Evolutionary conservation across 2,888 invertebrate genomes (phyloP).

Genomic region (Rhagonycha fulva): DNA sequence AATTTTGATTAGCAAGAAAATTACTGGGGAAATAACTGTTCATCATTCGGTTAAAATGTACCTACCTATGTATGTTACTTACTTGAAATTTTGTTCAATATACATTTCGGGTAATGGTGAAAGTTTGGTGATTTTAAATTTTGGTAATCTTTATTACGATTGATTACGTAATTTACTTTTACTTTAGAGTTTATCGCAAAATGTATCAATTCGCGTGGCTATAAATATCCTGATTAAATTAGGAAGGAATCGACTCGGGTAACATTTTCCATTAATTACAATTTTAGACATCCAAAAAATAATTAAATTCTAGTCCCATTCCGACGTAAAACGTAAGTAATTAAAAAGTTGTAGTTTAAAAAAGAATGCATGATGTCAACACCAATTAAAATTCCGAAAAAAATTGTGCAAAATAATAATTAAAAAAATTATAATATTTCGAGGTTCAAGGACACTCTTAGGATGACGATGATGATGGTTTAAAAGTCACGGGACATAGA

Average conservation of each 20-base stretch:
- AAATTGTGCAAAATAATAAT: neutral
- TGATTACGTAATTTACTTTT: neutral
- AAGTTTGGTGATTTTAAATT: neutral
- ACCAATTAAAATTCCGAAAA: neutral
- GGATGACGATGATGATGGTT: neutral
- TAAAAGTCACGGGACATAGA: neutral
- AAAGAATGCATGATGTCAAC: no score
- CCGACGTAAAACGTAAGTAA: neutral
- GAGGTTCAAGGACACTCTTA: neutral
- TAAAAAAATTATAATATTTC: neutral
- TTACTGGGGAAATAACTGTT: constrained; percentile 6
- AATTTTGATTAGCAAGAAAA: constrained; percentile 27
- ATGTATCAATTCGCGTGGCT: neutral
- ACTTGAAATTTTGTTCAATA: neutral
- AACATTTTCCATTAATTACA: neutral
- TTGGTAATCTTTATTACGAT: neutral
- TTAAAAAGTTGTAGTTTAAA: neutral
- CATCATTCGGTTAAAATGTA: neutral
- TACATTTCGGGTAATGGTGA: neutral
- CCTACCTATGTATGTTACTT: neutral
- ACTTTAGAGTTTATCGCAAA: neutral
- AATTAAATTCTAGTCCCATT: no score
- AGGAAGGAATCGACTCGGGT: no score
- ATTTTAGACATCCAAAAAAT: neutral
- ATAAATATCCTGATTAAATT: no score